A percentile compares a stretch with the other conserved stretches of the same genome.
Conservation (phyloP, 1,140 invertebrate species). For the Saxidomus purpurata region DNA sequence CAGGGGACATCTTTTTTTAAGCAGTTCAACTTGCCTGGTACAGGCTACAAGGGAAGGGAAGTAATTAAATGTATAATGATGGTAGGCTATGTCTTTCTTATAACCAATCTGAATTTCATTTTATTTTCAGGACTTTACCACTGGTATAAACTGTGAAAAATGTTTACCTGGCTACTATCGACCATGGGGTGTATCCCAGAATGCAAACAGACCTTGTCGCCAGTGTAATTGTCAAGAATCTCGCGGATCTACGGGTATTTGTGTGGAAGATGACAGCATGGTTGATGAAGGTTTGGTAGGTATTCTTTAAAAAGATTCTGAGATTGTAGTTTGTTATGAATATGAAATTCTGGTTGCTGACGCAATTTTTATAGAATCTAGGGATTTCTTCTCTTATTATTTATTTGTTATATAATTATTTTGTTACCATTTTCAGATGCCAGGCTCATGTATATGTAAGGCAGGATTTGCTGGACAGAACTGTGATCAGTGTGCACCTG, state of each 20-base stretch:
- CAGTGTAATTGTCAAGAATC: constrained; percentile 93
- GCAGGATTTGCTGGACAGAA: constrained; percentile 81
- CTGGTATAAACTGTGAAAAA: constrained; percentile 98
- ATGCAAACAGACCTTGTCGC: constrained; percentile 90
- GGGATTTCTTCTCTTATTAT: too few species aligned
- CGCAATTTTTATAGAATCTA: too few species aligned
- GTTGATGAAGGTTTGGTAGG: constrained; percentile 78
- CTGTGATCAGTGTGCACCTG: constrained; percentile 86
- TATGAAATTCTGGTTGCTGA: too few species aligned
- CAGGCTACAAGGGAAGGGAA: too few species aligned
- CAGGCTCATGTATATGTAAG: constrained; percentile 86
- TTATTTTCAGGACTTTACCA: constrained; percentile 91
- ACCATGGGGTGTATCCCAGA: constrained; percentile 93
- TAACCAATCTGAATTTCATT: background rate
- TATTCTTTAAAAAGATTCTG: constrained; percentile 13
- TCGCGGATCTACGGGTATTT: constrained; percentile 96
- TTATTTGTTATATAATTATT: too few species aligned
- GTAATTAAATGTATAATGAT: too few species aligned
- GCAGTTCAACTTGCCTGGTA: too few species aligned
- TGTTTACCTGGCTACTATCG: constrained; percentile 95
- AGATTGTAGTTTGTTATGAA: too few species aligned
- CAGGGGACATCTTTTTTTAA: too few species aligned
- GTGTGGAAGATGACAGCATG: constrained; percentile 87
- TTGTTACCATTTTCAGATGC: constrained; percentile 78
- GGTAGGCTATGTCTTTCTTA: too few species aligned